Conservation (phyloP, 2,797 vertebrate genomes). For the Salmo trutta region DNA sequence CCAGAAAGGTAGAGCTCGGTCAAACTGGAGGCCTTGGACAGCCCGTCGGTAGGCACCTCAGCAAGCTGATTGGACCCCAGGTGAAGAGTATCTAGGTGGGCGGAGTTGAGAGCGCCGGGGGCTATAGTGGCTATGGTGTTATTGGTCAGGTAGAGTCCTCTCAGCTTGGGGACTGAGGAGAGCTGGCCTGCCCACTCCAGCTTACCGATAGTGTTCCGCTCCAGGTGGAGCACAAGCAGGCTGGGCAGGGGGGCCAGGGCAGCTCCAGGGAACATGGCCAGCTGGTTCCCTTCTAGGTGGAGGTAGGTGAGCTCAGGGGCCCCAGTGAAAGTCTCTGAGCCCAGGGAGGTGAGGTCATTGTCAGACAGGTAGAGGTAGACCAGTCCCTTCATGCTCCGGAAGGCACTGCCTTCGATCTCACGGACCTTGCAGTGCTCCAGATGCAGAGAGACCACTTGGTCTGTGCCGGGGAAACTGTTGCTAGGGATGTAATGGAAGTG, state of each 20-base stretch:
- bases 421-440: conserved; percentile 82
- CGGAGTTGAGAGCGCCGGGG: conserved; percentile 66
- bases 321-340: conserved; percentile 72
- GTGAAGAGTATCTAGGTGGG: conserved; percentile 79
- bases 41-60: conserved; percentile 75
- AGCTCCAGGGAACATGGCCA: conserved; percentile 72
- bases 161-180: conserved; percentile 64
- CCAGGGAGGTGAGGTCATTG: conserved; percentile 80
- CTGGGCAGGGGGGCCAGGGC: conserved; percentile 74
- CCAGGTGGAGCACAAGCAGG: conserved; percentile 86
- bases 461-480: conserved; percentile 75
- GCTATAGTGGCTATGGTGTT: conserved; percentile 74
- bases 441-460: conserved; percentile 83
- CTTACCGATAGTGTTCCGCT: conserved; percentile 77
- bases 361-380: conserved; percentile 88
- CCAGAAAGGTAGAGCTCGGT: conserved; percentile 82
- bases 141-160: conserved; percentile 80
- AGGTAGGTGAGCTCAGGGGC: conserved; percentile 81
- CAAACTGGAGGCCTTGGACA: conserved; percentile 66
- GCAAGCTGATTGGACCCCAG: conserved; percentile 81
- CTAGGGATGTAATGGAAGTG: conserved; percentile 74
- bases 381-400: conserved; percentile 80
- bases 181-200: conserved; percentile 72
- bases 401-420: conserved; percentile 71
- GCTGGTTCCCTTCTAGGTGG: conserved; percentile 82